These are phyloP conservation scores for Hedya salicella DNA, from an alignment of 2,888 invertebrate species.

Conservation along the genomic window DNA sequence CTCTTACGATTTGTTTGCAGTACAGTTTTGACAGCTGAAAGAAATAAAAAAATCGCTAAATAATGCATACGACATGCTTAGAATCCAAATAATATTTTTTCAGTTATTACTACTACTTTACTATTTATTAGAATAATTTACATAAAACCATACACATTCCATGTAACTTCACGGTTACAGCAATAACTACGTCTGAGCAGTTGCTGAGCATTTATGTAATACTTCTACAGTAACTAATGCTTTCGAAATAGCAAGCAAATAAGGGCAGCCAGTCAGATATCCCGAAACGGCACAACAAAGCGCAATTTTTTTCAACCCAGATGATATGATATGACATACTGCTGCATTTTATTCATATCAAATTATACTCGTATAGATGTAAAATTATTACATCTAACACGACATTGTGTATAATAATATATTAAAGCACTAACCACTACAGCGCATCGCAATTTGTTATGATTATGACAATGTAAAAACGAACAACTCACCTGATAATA, in stretches of 20 bases:
- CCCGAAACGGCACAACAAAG: background rate
- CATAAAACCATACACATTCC: too few relatives aligned
- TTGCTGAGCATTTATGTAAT: too few relatives aligned
- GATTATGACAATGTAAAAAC: background rate
- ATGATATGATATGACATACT: background rate
- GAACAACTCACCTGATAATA: background rate
- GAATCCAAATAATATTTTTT: too few relatives aligned
- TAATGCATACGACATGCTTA: background rate
- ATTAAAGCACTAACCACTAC: background rate
- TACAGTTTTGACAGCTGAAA: constrained; percentile 83
- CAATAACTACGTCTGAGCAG: too few relatives aligned
- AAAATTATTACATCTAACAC: too few relatives aligned
- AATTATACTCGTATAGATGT: too few relatives aligned
- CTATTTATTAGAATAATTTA: too few relatives aligned
- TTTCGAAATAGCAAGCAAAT: background rate
- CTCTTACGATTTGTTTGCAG: constrained; percentile 81
- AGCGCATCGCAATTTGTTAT: background rate
- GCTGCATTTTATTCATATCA: too few relatives aligned
- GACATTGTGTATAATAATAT: too few relatives aligned
- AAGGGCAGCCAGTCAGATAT: background rate
- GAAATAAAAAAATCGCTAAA: constrained; percentile 55
- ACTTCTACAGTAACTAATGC: background rate
- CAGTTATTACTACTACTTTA: too few relatives aligned
- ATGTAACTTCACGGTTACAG: background rate
- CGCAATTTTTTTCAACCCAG: background rate